Base-by-base conservation (phyloP, 2,113 vertebrate genomes). In the Pelusios castaneus region DNA sequence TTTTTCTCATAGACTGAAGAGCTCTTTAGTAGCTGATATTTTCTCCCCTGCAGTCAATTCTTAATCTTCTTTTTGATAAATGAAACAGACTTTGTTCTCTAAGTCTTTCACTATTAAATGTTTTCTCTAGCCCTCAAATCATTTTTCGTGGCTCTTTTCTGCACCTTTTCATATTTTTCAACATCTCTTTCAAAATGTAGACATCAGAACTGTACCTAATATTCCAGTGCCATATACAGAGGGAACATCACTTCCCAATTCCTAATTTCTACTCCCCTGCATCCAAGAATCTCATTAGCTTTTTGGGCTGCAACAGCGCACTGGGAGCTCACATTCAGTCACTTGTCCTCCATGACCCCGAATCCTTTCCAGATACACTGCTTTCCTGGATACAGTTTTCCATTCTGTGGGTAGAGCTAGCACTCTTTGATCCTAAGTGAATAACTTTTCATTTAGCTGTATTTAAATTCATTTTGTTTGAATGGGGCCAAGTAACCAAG, bases 141-240 rank as follows among this genome's bases (percentile, higher is more conserved):
- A 1, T 31, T 89, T 54, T 24, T 9, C n/a, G 25, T 70, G 19
- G 1, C 0, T 52, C 6, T 67, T 51, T 78, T 27, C 45, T 80
- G 16, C 83, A 86, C 6, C 73, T 3, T 49, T 1, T 29, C 85
- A 31, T 51, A 55, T 63, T 84, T 86, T 58, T 82, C 45, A 75
- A 60, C 47, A 70, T 14, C 31, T 82, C 8, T 54, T 45, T 45
- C 27, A 76, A 76, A 27, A 41, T 27, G 41, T 67, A 51, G 41
- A 84, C 13, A 29, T 79, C 43, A 47, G 80, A 56, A 83, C 11
- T 5, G 3, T 24, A 41, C 2, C 1, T 73, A 88, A 51, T 19
- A 60, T 79, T 92, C 87, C 41, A 21, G 34, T 2, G 38, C 49
- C 49, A 10, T 84, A 12, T n/a, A 80, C 0, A 0, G 55, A 67